phyloP scores from a whole-genome alignment of 2,113 vertebrate genomes.

The Tylochromis polylepis region DNA sequence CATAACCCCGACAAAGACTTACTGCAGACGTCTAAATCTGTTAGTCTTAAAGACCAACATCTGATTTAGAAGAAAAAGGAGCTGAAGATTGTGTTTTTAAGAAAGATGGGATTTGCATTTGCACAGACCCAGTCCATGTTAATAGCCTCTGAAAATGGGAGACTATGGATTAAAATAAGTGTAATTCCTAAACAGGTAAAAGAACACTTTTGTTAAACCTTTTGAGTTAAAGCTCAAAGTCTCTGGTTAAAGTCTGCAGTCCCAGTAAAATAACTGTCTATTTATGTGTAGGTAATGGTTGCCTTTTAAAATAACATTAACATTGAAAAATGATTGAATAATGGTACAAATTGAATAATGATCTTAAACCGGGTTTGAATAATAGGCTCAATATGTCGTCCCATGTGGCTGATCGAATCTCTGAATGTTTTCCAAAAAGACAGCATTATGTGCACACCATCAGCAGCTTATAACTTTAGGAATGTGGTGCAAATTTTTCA shows the following conservation, averaged over 20 bases:
- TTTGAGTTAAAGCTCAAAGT: background rate
- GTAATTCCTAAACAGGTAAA: background rate
- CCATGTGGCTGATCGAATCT: background rate
- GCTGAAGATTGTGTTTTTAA: background rate
- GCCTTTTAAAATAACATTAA: background rate
- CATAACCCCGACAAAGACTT: background rate
- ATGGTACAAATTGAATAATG: background rate
- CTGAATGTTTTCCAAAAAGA: background rate
- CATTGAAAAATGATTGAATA: background rate
- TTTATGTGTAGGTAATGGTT: background rate
- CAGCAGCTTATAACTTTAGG: conserved; percentile 8
- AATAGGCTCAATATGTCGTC: background rate
- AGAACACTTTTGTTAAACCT: background rate
- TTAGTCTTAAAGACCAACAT: background rate
- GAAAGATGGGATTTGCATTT: background rate
- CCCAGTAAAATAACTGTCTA: background rate
- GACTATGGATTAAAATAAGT: background rate
- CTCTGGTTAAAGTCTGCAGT: background rate
- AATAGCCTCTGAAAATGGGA: background rate
- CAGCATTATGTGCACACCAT: background rate
- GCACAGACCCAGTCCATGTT: background rate
- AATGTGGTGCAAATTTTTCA: conserved; percentile 5
- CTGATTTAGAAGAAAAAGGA: background rate
- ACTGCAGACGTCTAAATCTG: background rate
- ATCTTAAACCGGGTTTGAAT: background rate